Evolutionary conservation across 2,113 vertebrate species (phyloP), one percentile per base, ranked within the genome.

Genomic region (Gobius niger): DNA sequence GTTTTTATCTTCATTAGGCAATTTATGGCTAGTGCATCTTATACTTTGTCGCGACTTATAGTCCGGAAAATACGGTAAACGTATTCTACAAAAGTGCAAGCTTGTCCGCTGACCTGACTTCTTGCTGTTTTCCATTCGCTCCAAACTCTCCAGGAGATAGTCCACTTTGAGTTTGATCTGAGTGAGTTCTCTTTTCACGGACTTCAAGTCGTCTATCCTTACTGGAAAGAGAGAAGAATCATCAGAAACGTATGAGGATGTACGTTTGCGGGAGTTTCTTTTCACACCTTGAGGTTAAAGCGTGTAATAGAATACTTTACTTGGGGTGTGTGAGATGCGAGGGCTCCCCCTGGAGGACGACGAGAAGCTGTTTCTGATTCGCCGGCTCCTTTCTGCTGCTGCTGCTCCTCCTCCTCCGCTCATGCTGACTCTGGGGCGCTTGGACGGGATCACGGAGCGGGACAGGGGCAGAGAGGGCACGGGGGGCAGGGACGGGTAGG

Each of bases 161-260:
- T 96, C 95, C 88, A 96, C 94, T 87, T 95, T 96, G 92, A 94
- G 93, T 76, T 96, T 96, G 87, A 96, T 95, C 89, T 94, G 94
- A 6, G 93, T 93, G 70, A 96, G 90, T 65, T 96, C 95, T 76
- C 93, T 94, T 88, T 97, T 97, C 77, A 97, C 94, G 73, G 93
- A 90, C 87, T 96, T 94, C 70, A 96, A 89, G 42, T 96, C 95
- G 67, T 95, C 95, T 3, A 84, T 89, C 89, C 93, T 95, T 91
- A 96, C 95, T 95, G 75, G 57, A 76, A 63, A 51, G 13, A 19
- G 50, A 9, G 11, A 3, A 47, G 12, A 41, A 34, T 4, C 24
- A 34, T 34, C 24, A 34, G 14, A 44, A n/a, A 15, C 12, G 15
- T 42, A 34, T 34, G 24, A 34, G 24, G 3, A 4, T 34, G 5